These are phyloP conservation scores for Psilanteris sp. DNA, from an alignment of 1,140 invertebrate genomes.

Conservation along the genomic window DNA sequence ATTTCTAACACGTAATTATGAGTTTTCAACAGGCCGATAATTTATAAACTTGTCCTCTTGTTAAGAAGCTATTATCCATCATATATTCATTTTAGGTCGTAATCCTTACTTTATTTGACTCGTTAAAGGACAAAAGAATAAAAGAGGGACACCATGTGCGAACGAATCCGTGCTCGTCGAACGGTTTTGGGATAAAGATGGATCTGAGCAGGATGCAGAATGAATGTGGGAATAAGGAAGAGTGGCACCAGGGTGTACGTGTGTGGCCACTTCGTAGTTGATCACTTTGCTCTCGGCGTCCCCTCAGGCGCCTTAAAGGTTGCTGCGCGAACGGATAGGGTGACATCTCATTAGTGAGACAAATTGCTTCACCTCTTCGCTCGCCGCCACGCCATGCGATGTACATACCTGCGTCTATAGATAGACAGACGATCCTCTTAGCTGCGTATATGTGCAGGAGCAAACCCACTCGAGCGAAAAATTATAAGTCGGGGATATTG, in stretches of 20 bases:
- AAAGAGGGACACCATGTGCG: conserved; percentile 27
- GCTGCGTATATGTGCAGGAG: conserved; percentile 39
- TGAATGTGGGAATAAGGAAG: conserved; percentile 61
- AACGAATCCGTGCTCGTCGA: conserved; percentile 31
- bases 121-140: conserved; percentile 31
- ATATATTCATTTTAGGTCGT: conserved; percentile 43
- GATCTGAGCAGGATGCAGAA: conserved; percentile 40
- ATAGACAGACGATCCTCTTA: conserved; percentile 61
- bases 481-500: conserved; percentile 55
- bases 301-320: conserved; percentile 62
- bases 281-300: conserved; percentile 57
- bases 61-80: conserved; percentile 38
- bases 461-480: conserved; percentile 47
- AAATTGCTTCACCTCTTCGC: conserved; percentile 79
- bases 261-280: conserved; percentile 64
- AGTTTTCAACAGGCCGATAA: conserved; percentile 15
- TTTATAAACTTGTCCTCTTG: conserved; percentile 6
- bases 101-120: conserved; percentile 39
- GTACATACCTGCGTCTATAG: conserved; percentile 66
- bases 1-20: conserved; percentile 29
- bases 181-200: conserved; percentile 51
- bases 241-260: conserved; percentile 33
- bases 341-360: conserved; percentile 81
- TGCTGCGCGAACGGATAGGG: conserved; percentile 68
- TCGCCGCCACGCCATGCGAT: conserved; percentile 49